Evolutionary conservation across 2,113 vertebrate species (phyloP).

Genomic region (Bos taurus): DNA sequence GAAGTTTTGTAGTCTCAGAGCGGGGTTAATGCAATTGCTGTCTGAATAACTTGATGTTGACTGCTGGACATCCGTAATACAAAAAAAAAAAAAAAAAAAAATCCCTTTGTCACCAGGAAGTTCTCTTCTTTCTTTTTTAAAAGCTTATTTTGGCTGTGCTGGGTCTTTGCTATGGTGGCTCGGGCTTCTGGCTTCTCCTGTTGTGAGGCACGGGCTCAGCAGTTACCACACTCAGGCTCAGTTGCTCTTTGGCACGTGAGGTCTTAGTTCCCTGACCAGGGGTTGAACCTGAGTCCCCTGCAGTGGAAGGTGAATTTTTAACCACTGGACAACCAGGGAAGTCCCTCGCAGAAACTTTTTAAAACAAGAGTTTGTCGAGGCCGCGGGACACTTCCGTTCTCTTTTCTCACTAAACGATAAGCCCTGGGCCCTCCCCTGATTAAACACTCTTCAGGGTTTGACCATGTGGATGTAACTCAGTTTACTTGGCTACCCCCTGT

Average conservation of each 20-base stretch:
- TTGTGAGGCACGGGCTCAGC: rapidly evolving
- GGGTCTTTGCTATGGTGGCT: not conserved
- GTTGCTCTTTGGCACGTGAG: not conserved
- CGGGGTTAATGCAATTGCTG: not conserved
- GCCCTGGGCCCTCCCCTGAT: not conserved
- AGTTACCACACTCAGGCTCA: rapidly evolving
- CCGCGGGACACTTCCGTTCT: rapidly evolving
- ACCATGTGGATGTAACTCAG: not conserved
- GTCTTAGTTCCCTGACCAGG: not conserved
- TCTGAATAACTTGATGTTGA: not conserved
- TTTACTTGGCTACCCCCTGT: not conserved
- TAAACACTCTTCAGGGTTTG: not conserved
- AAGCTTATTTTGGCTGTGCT: not conserved
- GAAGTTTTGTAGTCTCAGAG: not conserved
- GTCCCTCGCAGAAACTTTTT: not conserved
- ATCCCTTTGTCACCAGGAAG: not conserved
- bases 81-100: not conserved
- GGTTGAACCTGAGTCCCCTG: not conserved
- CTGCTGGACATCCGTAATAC: not conserved
- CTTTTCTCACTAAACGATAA: not conserved
- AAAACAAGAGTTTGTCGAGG: not conserved
- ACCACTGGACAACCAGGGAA: not conserved
- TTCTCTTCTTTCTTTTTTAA: not conserved
- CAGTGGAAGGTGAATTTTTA: not conserved
- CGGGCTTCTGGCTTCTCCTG: rapidly evolving